Evolutionary conservation across 2,797 vertebrate species (phyloP).

Genomic region (Pyrrhura leucotis): DNA sequence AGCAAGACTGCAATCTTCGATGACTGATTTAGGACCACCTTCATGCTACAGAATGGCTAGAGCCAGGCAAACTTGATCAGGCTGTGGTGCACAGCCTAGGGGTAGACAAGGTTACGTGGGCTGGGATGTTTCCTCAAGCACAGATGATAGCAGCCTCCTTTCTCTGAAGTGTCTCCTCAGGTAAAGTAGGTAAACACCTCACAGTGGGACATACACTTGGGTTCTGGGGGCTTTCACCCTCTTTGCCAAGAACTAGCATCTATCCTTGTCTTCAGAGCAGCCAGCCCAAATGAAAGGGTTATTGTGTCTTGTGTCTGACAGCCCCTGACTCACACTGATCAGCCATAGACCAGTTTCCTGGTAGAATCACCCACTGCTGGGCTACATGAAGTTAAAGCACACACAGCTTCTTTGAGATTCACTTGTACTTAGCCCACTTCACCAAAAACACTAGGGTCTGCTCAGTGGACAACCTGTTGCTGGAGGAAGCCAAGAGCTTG

Average conservation of each 20-base stretch:
- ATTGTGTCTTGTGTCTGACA: neutral
- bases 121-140: neutral
- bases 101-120: neutral
- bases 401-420: neutral
- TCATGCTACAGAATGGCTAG: neutral
- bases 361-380: neutral
- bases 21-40: neutral
- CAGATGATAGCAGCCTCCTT: neutral
- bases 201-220: accelerated
- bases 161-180: neutral
- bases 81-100: neutral
- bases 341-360: neutral
- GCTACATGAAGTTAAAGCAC: neutral
- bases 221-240: neutral
- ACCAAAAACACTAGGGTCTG: accelerated
- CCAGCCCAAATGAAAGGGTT: neutral
- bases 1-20: neutral
- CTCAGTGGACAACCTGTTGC: neutral
- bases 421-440: neutral
- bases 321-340: accelerated
- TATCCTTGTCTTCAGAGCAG: neutral
- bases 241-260: neutral
- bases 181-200: neutral
- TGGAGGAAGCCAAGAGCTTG: neutral
- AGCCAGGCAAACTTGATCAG: slow-evolving; percentile 26